Base-by-base conservation (phyloP, 2,888 invertebrate species). In the Eumerus sabulonum region DNA sequence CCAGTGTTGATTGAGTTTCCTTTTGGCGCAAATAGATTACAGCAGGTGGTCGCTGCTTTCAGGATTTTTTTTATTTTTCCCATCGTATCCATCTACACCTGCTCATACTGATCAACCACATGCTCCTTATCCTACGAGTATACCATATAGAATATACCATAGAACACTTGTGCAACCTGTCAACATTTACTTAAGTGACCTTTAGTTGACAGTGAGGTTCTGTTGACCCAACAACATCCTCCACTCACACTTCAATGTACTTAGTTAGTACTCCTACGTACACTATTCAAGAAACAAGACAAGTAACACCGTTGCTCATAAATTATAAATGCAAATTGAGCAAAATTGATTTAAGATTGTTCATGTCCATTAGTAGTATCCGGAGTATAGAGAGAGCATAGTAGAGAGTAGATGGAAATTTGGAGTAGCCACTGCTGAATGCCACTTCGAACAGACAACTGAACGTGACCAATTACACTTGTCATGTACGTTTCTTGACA, bases 291-390 rank as follows among this genome's bases (percentile, higher is more conserved):
- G n/a, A n/a, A n/a, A n/a, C n/a, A n/a, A n/a, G n/a, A n/a, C n/a
- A 27, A 2, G 18, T 18, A 64, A 64, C 63, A 51, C 53, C 36
- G 53, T 53, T 59, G 60, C 68, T 57, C 59, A 70, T 79, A 56
- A 74, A 68, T 74, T 70, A 70, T 79, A 63, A 64, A 79, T 74
- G 74, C 63, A 74, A 79, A 79, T 79, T 74, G 74, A 64, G 64
- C 68, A 79, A 79, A 74, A 74, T 74, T 79, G 79, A 79, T 70
- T 74, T 64, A 54, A 74, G 74, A 74, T 79, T 73, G 59, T 27
- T 50, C 53, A 68, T 60, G 73, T 73, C 73, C 63, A 73, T 77
- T 77, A 59, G 47, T 19, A 60, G 48, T 45, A 56, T 35, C 71
- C 38, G 19, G 36, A 66, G 36, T 18, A 54, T 17, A 54, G 11